These are phyloP conservation scores for Poecilia velifera DNA, from an alignment of 2,797 vertebrate species.

Conservation along the genomic window DNA sequence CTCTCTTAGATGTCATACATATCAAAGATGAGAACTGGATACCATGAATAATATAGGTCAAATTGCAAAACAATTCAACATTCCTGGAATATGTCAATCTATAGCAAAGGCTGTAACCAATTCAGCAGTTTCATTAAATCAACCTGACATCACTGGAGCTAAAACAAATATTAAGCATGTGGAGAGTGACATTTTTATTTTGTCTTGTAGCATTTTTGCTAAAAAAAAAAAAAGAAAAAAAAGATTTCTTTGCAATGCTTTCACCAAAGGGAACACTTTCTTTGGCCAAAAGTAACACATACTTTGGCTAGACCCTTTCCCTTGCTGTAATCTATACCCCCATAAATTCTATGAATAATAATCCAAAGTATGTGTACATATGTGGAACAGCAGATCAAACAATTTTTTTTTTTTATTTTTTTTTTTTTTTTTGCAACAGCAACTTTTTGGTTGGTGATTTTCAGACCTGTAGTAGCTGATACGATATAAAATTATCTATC, in stretches of 20 bases:
- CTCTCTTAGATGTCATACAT: conserved; percentile 47
- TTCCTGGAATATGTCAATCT: conserved; percentile 20
- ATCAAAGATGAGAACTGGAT: conserved; percentile 40
- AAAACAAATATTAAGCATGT: conserved; percentile 53
- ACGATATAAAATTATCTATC: background rate
- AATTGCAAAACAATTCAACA: conserved; percentile 31
- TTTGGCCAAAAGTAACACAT: conserved; percentile 34
- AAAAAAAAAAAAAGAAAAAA: too few relatives aligned
- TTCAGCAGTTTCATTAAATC: conserved; percentile 40
- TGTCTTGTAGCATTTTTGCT: conserved; percentile 5
- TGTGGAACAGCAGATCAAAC: conserved; percentile 5
- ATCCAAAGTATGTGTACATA: conserved; percentile 34
- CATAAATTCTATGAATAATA: conserved; percentile 34
- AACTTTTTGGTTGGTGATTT: background rate
- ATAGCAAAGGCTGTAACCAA: conserved; percentile 13
- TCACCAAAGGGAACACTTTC: background rate
- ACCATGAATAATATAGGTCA: conserved; percentile 33
- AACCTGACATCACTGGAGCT: conserved; percentile 37
- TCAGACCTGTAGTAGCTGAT: background rate
- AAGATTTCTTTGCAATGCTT: conserved; percentile 65
- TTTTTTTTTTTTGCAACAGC: background rate
- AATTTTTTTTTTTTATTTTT: background rate
- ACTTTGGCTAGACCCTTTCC: conserved; percentile 31
- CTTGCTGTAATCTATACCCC: conserved; percentile 20
- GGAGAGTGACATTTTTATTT: conserved; percentile 31